A percentile compares a stretch with the other conserved stretches of the same genome.
phyloP scores from a whole-genome alignment of 2,888 invertebrate genomes.

The Morpho deidamia region DNA sequence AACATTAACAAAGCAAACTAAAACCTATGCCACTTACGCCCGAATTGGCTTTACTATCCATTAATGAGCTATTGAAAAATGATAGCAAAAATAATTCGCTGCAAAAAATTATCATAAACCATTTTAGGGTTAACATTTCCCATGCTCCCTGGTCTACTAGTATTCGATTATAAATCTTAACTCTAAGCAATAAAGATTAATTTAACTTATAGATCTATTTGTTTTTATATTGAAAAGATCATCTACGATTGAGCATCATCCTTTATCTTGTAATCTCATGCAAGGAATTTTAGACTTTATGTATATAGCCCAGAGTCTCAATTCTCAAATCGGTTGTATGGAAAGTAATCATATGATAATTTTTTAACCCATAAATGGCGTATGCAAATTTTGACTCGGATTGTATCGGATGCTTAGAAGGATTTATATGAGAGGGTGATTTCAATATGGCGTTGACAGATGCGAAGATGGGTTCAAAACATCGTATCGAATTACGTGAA shows the following conservation, averaged over 20 bases:
- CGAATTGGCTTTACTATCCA: conserved; percentile 52
- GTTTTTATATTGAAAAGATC: conserved; percentile 34
- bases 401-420: conserved; percentile 32
- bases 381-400: conserved; percentile 61
- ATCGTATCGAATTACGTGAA: conserved; percentile 50
- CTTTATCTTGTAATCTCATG: conserved; percentile 8
- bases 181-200: not conserved
- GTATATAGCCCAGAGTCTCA: conserved; percentile 2
- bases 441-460: conserved; percentile 71
- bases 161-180: conserved; percentile 26
- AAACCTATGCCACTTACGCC: conserved; percentile 60
- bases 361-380: conserved; percentile 63
- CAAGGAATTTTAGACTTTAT: conserved; percentile 25
- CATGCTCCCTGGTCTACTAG: conserved; percentile 29
- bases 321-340: not conserved
- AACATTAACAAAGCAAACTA: conserved; percentile 44
- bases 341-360: conserved; percentile 43
- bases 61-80: conserved; percentile 79
- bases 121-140: conserved; percentile 59
- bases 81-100: conserved; percentile 72
- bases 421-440: conserved; percentile 43
- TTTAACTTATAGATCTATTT: not conserved
- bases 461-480: conserved; percentile 51
- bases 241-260: conserved; percentile 26
- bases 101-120: conserved; percentile 65